phyloP scores from a whole-genome alignment of 2,113 vertebrate genomes.

The Anguilla japonica region DNA sequence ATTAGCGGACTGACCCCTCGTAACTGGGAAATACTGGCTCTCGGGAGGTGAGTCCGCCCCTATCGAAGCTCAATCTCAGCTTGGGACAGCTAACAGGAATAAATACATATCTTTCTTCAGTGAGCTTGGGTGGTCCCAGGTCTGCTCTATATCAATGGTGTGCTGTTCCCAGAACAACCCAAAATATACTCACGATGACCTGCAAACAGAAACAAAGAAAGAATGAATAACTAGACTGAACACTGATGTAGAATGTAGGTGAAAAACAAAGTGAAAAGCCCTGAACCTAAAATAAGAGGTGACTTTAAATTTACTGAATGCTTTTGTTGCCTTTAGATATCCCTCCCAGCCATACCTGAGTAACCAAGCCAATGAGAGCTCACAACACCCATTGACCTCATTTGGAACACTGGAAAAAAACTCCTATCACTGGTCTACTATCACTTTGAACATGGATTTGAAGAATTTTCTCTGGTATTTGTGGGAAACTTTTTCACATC shows the following conservation, averaged over 20 bases:
- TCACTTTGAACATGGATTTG: not conserved
- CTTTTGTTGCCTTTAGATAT: not conserved
- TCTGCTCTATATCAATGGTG: conserved; percentile 21
- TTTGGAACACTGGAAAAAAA: not conserved
- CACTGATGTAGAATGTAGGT: not conserved
- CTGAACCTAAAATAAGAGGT: not conserved
- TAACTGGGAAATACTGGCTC: conserved; percentile 26
- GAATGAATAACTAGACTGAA: not conserved
- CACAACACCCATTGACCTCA: not conserved
- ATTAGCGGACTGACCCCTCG: conserved; percentile 22
- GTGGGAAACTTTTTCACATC: not conserved
- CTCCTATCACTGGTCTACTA: not conserved
- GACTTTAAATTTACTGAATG: not conserved
- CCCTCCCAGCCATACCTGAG: not conserved
- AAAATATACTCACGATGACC: not conserved
- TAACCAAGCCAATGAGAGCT: not conserved
- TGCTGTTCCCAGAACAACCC: conserved; percentile 29
- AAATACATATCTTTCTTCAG: conserved; percentile 12
- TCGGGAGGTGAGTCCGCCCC: not conserved
- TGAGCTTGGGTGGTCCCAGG: conserved; percentile 20
- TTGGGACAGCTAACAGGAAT: conserved; percentile 24
- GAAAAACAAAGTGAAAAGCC: not conserved
- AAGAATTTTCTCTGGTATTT: not conserved
- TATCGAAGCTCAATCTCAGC: conserved; percentile 9
- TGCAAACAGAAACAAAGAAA: not conserved